Evolutionary conservation across 1,140 invertebrate species (phyloP).

Genomic region (Hylyphantes graminicola): DNA sequence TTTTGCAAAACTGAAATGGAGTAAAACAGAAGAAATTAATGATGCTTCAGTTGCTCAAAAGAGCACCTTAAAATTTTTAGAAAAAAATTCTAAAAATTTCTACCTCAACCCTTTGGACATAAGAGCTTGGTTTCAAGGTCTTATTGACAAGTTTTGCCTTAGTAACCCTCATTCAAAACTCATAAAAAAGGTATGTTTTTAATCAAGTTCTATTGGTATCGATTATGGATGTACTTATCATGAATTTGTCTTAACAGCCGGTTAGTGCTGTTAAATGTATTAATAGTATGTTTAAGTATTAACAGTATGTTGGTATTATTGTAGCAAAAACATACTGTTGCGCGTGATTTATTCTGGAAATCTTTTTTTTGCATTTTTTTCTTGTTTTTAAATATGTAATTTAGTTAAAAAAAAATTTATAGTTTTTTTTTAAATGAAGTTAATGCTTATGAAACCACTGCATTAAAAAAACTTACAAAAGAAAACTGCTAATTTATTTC

Average conservation of each 20-base stretch:
- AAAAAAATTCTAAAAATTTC: constrained; percentile 13
- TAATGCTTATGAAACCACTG: too few species aligned
- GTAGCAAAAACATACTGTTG: neutral
- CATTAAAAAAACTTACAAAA: too few species aligned
- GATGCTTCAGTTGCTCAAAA: neutral
- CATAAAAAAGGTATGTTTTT: neutral
- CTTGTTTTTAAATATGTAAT: neutral
- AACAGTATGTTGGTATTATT: neutral
- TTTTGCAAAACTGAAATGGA: constrained; percentile 23
- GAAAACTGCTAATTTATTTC: too few species aligned
- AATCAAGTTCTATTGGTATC: neutral
- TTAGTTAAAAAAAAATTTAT: too few species aligned
- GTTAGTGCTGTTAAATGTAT: neutral
- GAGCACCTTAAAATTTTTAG: constrained; percentile 9
- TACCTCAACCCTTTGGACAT: constrained; percentile 3
- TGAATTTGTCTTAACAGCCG: neutral
- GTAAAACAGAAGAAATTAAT: neutral
- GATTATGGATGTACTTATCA: neutral
- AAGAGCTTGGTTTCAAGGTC: constrained; percentile 23
- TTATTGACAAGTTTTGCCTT: neutral
- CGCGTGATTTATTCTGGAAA: neutral
- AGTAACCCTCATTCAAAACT: neutral
- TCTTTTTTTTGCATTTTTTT: neutral
- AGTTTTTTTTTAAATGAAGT: too few species aligned
- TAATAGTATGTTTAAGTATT: neutral